These are phyloP conservation scores for Callocephalon fimbriatum DNA, from an alignment of 2,113 vertebrate genomes.

Conservation along the genomic window DNA sequence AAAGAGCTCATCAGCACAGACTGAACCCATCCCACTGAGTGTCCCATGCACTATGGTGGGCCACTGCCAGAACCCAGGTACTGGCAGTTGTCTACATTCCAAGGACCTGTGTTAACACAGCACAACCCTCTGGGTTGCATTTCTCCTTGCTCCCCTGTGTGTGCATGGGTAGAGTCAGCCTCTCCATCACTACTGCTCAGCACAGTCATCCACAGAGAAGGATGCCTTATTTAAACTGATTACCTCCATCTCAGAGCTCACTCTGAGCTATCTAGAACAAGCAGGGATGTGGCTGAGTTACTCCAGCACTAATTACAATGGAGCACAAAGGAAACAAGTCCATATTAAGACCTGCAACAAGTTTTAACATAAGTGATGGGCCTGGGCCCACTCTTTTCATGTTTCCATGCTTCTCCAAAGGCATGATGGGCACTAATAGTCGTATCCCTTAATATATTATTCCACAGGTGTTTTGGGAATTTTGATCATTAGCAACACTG, in stretches of 20 bases:
- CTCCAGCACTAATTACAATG: not conserved
- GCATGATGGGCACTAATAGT: not conserved
- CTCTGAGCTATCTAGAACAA: not conserved
- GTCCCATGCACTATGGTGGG: not conserved
- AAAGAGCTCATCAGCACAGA: not conserved
- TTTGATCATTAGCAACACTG: not conserved
- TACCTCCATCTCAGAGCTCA: not conserved
- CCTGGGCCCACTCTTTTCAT: not conserved
- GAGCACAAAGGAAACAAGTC: not conserved
- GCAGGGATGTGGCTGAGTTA: not conserved
- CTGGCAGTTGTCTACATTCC: not conserved
- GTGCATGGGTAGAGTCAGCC: fast-evolving
- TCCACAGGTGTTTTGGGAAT: not conserved
- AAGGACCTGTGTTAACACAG: not conserved
- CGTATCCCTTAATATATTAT: not conserved
- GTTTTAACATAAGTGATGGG: not conserved
- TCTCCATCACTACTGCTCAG: not conserved
- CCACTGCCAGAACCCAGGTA: not conserved
- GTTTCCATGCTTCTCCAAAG: not conserved
- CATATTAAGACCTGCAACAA: not conserved
- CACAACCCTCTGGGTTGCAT: not conserved
- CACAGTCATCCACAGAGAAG: not conserved
- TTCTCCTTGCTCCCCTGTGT: not conserved
- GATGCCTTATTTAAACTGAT: not conserved
- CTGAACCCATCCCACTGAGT: not conserved